Percentiles rank a stretch among this genome's conserved stretches.
These are phyloP conservation scores for Agonopterix subpropinquella DNA, from an alignment of 2,888 invertebrate species.

Conservation along the genomic window DNA sequence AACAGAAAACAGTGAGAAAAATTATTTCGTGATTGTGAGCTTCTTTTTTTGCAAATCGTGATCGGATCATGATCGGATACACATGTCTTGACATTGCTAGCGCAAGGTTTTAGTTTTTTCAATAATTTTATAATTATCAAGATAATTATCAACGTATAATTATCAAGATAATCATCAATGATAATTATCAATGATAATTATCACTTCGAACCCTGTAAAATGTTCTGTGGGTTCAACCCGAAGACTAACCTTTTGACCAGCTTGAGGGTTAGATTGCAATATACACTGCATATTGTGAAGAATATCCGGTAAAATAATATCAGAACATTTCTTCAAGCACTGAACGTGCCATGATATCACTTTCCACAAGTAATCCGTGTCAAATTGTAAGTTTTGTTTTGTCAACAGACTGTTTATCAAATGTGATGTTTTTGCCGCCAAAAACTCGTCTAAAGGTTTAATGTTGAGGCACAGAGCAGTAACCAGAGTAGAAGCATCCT, in stretches of 20 bases:
- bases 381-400: constrained; percentile 68
- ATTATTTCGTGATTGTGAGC: too few relatives aligned
- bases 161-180: too few relatives aligned
- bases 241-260: constrained; percentile 41
- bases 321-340: constrained; percentile 53
- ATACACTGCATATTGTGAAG: constrained; percentile 59
- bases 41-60: too few relatives aligned
- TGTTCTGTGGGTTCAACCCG: too few relatives aligned
- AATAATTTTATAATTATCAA: too few relatives aligned
- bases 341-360: constrained; percentile 61
- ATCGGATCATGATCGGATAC: too few relatives aligned
- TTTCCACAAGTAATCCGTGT: constrained; percentile 37
- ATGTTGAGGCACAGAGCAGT: constrained; percentile 50
- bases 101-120: too few relatives aligned
- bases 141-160: too few relatives aligned
- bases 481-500: constrained; percentile 52
- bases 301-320: constrained; percentile 57
- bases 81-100: too few relatives aligned
- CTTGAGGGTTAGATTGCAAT: constrained; percentile 38
- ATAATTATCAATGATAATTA: too few relatives aligned
- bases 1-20: too few relatives aligned
- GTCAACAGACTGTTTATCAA: constrained; percentile 71
- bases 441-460: constrained; percentile 63
- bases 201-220: too few relatives aligned
- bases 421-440: constrained; percentile 76